phyloP scores from a whole-genome alignment of 2,888 invertebrate genomes.

The Barypeithes pellucidus region DNA sequence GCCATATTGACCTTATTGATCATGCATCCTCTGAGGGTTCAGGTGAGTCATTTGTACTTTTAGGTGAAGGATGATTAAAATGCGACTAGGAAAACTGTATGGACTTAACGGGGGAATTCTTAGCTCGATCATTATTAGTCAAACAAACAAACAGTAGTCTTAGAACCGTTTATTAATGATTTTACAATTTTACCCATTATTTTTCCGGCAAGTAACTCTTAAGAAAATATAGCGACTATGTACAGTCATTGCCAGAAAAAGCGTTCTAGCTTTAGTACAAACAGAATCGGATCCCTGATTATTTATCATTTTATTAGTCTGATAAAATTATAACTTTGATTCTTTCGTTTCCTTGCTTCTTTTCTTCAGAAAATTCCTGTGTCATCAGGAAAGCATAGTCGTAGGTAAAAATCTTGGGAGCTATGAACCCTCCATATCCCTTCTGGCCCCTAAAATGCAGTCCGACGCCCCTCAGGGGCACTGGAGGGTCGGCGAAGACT shows the following conservation, averaged over 20 bases:
- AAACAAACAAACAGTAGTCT: too few species aligned
- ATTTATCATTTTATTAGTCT: too few species aligned
- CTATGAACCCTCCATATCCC: constrained; percentile 84
- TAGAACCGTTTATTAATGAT: too few species aligned
- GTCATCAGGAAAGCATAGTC: constrained; percentile 79
- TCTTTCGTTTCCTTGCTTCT: not conserved
- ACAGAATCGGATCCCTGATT: too few species aligned
- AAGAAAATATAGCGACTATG: too few species aligned
- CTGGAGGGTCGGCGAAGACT: constrained; percentile 77
- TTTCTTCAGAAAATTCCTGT: constrained; percentile 67
- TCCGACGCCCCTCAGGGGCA: constrained; percentile 82
- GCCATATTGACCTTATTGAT: constrained; percentile 88
- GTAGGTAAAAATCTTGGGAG: constrained; percentile 83
- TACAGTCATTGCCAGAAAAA: too few species aligned
- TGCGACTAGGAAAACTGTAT: not conserved
- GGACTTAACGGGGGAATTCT: too few species aligned
- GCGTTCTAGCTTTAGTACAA: too few species aligned
- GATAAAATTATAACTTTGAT: constrained; percentile 54
- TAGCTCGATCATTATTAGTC: too few species aligned
- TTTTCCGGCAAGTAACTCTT: too few species aligned
- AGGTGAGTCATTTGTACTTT: constrained; percentile 77
- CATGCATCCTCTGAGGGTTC: constrained; percentile 93
- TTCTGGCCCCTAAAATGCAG: constrained; percentile 81
- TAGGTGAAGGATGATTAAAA: not conserved
- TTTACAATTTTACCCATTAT: too few species aligned